Base-by-base conservation (phyloP, 2,888 invertebrate genomes). In the Geotrupes spiniger region DNA sequence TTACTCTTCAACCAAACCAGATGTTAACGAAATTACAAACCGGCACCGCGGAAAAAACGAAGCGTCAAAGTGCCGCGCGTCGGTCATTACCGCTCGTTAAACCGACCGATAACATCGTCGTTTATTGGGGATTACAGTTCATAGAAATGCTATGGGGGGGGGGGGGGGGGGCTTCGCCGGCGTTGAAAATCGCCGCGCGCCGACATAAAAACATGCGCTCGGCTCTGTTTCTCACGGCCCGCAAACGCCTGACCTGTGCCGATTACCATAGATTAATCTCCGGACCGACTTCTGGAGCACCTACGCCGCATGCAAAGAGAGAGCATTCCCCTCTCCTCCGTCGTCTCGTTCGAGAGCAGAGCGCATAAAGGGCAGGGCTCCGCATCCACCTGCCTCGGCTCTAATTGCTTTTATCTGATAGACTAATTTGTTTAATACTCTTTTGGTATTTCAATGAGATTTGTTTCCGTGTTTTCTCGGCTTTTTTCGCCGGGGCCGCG, bases 241-340 rank as follows among this genome's bases (percentile, higher is more conserved):
- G 52, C 42, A 48, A 59, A 56, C 53, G 56, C 56, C 57, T 58
- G 59, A 58, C 59, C 59, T 50, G 53, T 53, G 52, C 58, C 54
- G 51, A 61, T 63, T 63, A 59, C 56, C 61, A 61, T 63, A 63
- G 61, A 63, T 61, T 57, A 57, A 62, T 63, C 63, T 56, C 52
- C 44, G 46, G 16, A 26, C 21, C 21, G 31, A 53, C 49, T 53
- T 37, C 46, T 42, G 46, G 56, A 50, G 52, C 55, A 55, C 57
- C 55, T 51, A 57, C 59, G 52, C 56, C 44, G 42, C 27, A 16
- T 42, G 41, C 27, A 21, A 21, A 21, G 21, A 21, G 21, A 21
- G 21, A 21, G 21, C 21, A 21, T 31, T 15, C 16, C 12, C 11
- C 17, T 11, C 16, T 42, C 31, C 17, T 8, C 14, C n/a, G n/a